A percentile compares a stretch with the other conserved stretches of the same genome.
These are phyloP conservation scores for Physocephala rufipes DNA, from an alignment of 2,888 invertebrate species.

Conservation along the genomic window DNA sequence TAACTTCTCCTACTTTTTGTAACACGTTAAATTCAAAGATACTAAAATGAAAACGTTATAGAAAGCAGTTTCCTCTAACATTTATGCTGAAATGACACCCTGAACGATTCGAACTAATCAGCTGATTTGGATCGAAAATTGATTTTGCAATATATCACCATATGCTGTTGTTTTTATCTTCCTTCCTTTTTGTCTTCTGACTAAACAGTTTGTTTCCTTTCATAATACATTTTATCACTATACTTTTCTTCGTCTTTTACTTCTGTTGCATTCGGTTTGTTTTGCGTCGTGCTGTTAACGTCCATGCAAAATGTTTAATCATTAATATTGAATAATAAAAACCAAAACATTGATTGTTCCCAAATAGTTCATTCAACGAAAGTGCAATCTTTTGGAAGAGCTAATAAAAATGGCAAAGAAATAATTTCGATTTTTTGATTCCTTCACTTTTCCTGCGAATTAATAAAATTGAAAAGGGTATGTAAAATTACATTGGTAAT, in stretches of 20 bases:
- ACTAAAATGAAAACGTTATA: no score
- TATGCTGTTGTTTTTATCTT: background rate
- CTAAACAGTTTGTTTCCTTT: no score
- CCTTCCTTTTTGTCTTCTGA: background rate
- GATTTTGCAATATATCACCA: no score
- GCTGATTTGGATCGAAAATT: no score
- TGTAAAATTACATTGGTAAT: no score
- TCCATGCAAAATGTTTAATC: slow-evolving; percentile 3
- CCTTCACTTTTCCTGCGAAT: no score
- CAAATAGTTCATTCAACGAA: background rate
- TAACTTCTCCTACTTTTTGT: no score
- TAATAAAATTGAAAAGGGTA: background rate
- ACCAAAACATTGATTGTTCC: background rate
- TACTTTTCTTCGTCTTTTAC: background rate
- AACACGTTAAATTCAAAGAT: no score
- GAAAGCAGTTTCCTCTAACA: no score
- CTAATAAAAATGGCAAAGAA: background rate
- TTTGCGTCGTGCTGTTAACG: slow-evolving; percentile 24
- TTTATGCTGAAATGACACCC: no score
- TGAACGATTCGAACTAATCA: no score
- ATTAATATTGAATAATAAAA: background rate
- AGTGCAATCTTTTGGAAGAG: no score
- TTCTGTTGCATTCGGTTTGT: slow-evolving; percentile 7
- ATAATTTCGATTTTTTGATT: background rate
- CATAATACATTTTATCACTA: background rate